phyloP scores from a whole-genome alignment of 2,888 invertebrate genomes.

The Papilio gigon region DNA sequence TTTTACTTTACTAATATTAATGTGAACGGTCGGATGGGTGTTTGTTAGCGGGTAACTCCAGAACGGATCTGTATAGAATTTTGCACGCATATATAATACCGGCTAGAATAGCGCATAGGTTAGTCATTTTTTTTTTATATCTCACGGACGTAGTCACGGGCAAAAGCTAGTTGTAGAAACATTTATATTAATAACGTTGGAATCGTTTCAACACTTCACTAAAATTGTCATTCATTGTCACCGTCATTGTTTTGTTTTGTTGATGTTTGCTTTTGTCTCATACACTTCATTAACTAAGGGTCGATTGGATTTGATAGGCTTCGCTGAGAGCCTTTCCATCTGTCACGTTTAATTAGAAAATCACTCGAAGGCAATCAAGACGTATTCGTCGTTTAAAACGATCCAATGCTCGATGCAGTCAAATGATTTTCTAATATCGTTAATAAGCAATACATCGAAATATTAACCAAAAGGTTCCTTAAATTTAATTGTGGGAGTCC shows the following conservation, averaged over 20 bases:
- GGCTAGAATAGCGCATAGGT: no score
- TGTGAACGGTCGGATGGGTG: no score
- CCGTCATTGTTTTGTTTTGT: slow-evolving; percentile 5
- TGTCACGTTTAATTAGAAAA: slow-evolving; percentile 26
- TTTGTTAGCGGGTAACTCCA: no score
- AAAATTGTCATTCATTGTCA: background rate
- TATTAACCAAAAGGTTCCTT: no score
- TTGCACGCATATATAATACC: no score
- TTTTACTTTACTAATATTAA: no score
- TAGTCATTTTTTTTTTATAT: no score
- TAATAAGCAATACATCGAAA: no score
- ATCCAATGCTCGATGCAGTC: background rate
- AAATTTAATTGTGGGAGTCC: no score
- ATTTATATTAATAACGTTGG: background rate
- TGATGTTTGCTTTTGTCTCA: slow-evolving; percentile 18
- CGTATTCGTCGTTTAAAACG: slow-evolving; percentile 22
- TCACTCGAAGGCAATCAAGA: slow-evolving; percentile 21
- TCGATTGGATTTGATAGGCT: slow-evolving; percentile 18
- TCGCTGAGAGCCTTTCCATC: slow-evolving; percentile 21
- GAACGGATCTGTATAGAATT: no score
- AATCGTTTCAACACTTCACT: background rate
- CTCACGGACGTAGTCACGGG: no score
- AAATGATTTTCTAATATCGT: background rate
- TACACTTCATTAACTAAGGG: slow-evolving; percentile 21
- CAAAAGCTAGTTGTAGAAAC: no score